Conservation (phyloP, 2,888 invertebrate species). For the Diarsia dahlii region DNA sequence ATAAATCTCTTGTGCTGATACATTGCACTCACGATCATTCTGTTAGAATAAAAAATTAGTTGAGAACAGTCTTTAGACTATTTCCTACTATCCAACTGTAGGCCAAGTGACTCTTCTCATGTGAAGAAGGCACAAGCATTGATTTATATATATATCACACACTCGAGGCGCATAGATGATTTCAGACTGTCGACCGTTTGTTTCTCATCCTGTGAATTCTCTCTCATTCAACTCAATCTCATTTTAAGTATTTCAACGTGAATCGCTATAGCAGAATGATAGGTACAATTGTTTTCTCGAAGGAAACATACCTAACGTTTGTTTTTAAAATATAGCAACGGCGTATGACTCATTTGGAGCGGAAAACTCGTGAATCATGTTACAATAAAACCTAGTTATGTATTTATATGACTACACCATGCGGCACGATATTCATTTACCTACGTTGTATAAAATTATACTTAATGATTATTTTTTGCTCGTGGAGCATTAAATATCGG, state of each 20-base stretch:
- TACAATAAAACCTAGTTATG: not conserved
- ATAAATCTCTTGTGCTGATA: not conserved
- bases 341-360: not conserved
- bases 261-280: too few species aligned
- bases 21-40: not conserved
- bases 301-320: not conserved
- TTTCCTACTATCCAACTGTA: not conserved
- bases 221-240: too few species aligned
- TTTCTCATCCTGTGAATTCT: too few species aligned
- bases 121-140: not conserved
- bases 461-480: not conserved
- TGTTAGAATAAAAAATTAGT: not conserved
- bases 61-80: not conserved
- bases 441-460: not conserved
- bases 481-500: not conserved
- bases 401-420: conserved; percentile 16
- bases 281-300: not conserved
- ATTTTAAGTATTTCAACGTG: too few species aligned
- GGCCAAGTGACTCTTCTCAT: not conserved
- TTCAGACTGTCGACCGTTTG: not conserved
- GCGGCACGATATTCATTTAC: conserved; percentile 17
- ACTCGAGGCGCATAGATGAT: not conserved
- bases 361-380: conserved; percentile 27
- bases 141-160: not conserved
- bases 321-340: not conserved